A percentile compares a stretch with the other conserved stretches of the same genome.
Conservation (phyloP, 2,797 vertebrate genomes). For the Etheostoma perlongum region DNA sequence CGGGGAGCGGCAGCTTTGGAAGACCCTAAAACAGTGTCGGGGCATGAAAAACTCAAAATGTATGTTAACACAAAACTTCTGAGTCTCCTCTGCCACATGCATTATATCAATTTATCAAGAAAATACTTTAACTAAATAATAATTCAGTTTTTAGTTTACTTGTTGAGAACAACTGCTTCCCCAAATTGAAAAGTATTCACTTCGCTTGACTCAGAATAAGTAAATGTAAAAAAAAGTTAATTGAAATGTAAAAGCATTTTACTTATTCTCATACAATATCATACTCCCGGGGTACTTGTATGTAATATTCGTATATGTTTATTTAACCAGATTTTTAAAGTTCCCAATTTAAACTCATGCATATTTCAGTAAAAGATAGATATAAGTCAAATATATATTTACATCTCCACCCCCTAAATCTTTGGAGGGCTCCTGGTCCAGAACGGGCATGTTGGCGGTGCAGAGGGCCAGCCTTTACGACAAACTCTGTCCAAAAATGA, state of each 20-base stretch:
- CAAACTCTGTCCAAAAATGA: conserved; percentile 56
- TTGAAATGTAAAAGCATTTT: background rate
- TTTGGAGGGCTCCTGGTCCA: conserved; percentile 78
- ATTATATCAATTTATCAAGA: background rate
- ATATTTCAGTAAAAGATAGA: background rate
- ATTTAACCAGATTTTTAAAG: background rate
- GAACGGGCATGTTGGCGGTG: conserved; percentile 86
- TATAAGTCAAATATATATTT: conserved; percentile 59
- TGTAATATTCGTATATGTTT: background rate
- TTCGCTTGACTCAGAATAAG: background rate
- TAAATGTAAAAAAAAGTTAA: background rate
- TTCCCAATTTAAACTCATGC: background rate
- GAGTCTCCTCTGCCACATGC: background rate
- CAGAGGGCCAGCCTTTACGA: conserved; percentile 35
- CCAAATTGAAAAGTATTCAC: background rate
- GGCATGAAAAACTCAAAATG: conserved; percentile 5
- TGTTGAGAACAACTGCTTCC: background rate
- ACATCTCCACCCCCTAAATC: conserved; percentile 70
- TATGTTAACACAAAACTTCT: background rate
- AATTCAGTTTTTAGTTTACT: background rate
- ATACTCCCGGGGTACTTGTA: background rate
- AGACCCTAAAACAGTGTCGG: conserved; percentile 80
- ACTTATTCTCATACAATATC: conserved; percentile 1
- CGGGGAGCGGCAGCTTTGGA: conserved; percentile 93
- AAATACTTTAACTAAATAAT: background rate